Percentiles rank a stretch among this genome's conserved stretches.
Evolutionary conservation across 2,113 vertebrate species (phyloP).

Genomic region (Elaphurus davidianus): DNA sequence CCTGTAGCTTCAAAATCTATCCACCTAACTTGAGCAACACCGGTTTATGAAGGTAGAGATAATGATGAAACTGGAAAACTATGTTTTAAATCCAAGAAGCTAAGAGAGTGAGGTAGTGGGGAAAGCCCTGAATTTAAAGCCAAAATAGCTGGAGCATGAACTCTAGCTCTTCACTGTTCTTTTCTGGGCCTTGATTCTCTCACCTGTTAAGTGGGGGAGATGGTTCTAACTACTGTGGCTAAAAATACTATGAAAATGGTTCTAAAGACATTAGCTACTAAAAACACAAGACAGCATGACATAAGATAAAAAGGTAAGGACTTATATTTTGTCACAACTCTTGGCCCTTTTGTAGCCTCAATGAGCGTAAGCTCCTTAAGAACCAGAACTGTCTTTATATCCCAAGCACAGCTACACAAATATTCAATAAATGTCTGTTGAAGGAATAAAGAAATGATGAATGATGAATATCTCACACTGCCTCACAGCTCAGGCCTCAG

Average conservation of each 20-base stretch:
- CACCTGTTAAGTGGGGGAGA: background rate
- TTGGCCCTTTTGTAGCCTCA: background rate
- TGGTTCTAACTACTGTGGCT: background rate
- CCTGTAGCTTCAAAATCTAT: background rate
- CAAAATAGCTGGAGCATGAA: background rate
- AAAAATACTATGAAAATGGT: background rate
- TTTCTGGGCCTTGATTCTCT: background rate
- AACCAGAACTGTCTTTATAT: background rate
- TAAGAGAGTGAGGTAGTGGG: background rate
- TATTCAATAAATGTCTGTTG: background rate
- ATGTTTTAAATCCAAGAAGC: background rate
- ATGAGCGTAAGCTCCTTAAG: background rate
- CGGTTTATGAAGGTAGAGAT: background rate
- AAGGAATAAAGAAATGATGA: background rate
- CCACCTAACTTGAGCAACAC: background rate
- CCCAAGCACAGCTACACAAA: background rate
- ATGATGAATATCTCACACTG: background rate
- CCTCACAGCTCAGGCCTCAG: background rate
- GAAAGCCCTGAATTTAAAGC: background rate
- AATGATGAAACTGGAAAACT: background rate
- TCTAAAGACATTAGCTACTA: slow-evolving; percentile 1
- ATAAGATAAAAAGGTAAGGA: background rate
- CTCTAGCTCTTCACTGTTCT: background rate
- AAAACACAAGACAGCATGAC: background rate
- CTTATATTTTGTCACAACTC: background rate